A percentile compares a stretch with the other conserved stretches of the same genome.
Conservation (phyloP, 2,888 invertebrate species). For the Graphium colonna region DNA sequence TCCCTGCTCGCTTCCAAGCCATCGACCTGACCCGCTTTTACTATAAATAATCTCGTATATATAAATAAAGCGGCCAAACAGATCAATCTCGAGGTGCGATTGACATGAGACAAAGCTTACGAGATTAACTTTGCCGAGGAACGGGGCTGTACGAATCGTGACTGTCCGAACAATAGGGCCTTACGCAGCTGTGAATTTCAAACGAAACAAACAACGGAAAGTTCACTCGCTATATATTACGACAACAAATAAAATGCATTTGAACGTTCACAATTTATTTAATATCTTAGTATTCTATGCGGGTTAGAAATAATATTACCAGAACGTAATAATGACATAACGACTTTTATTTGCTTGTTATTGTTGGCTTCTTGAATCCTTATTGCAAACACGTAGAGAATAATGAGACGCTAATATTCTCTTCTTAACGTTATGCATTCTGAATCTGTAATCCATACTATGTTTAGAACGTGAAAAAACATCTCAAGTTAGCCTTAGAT, state of each 20-base stretch:
- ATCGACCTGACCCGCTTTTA: conserved; percentile 71
- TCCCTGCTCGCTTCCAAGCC: conserved; percentile 53
- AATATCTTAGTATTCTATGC: not conserved
- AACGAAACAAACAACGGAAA: too few relatives aligned
- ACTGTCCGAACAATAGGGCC: not conserved
- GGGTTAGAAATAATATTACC: not conserved
- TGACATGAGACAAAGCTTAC: not conserved
- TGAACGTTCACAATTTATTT: too few relatives aligned
- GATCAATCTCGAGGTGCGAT: not conserved
- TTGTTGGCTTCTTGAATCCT: not conserved
- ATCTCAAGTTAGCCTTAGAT: not conserved
- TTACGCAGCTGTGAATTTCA: too few relatives aligned
- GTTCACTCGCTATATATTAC: too few relatives aligned
- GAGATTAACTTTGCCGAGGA: not conserved
- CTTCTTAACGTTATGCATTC: conserved; percentile 13
- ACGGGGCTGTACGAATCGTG: too few relatives aligned
- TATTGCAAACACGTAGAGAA: conserved; percentile 11
- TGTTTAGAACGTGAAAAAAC: conserved; percentile 5
- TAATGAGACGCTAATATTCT: conserved; percentile 4
- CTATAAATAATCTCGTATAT: conserved; percentile 38
- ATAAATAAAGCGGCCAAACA: conserved; percentile 23
- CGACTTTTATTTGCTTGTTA: not conserved
- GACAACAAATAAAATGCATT: too few relatives aligned
- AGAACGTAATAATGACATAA: not conserved
- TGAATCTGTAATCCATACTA: not conserved